Conservation (phyloP, 2,888 invertebrate species). For the Caenorhabditis sp. region DNA sequence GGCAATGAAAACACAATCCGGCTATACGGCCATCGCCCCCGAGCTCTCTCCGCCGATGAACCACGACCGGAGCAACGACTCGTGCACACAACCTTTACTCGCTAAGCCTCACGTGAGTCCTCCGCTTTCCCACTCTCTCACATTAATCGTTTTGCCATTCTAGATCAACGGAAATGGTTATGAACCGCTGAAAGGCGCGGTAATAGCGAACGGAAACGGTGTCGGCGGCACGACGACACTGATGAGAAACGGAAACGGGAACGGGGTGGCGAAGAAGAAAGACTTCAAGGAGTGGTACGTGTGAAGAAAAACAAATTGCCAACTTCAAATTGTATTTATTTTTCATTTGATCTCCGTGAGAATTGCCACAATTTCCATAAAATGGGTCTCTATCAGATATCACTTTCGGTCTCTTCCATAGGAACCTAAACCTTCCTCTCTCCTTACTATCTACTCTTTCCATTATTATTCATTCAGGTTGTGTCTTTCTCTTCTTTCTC, state of each 20-base stretch:
- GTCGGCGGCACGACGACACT: conserved; percentile 44
- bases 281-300: conserved; percentile 83
- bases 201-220: conserved; percentile 72
- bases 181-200: conserved; percentile 75
- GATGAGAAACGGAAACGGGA: conserved; percentile 69
- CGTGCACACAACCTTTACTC: conserved; percentile 68
- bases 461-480: conserved; percentile 34
- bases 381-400: conserved; percentile 46
- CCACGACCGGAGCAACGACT: conserved; percentile 64
- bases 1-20: conserved; percentile 72
- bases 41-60: conserved; percentile 79
- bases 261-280: conserved; percentile 73
- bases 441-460: conserved; percentile 1
- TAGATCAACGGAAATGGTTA: conserved; percentile 77
- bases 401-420: conserved; percentile 23
- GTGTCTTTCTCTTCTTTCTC: conserved; percentile 24
- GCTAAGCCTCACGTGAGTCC: conserved; percentile 68
- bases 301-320: conserved; percentile 50
- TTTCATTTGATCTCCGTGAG: not conserved
- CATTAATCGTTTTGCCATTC: conserved; percentile 43
- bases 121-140: not conserved
- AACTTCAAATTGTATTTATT: not conserved
- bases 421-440: conserved; percentile 27
- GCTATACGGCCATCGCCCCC: conserved; percentile 79
- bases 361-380: conserved; percentile 24